Evolutionary conservation across 2,113 vertebrate genomes (phyloP), one percentile per base, ranked within the genome.

Genomic region (Hippocampus abdominalis): DNA sequence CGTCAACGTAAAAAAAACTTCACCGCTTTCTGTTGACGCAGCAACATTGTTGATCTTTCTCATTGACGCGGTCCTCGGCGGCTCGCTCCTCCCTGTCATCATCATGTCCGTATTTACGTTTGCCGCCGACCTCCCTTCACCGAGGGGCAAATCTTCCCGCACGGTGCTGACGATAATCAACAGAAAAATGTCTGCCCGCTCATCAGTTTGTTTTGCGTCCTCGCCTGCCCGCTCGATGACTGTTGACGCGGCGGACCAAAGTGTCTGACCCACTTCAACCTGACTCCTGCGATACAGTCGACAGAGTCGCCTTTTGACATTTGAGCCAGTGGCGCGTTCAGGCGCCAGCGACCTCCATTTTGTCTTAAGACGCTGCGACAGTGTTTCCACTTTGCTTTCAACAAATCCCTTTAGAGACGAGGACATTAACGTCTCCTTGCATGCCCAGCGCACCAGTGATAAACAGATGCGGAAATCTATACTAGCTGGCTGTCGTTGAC

Each of bases 211-310:
- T 48, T 66, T 29, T 63, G 68, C 25, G 56, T 80, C 74, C 42
- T 46, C 25, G 64, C 42, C 56, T 84, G 62, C 77, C 63, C 65
- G 60, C 60, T 49, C 71, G 66, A 85, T 88, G 86, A 91, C 86
- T 75, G 79, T 89, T 88, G 80, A 84, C 59, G 11, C 20, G 21
- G 71, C 64, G 68, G 69, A 72, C 73, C 57, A 69, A 78, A 83
- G 76, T 8, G 21, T 82, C 76, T 84, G 87, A 85, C 85, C 84
- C 66, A 27, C 73, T 82, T 86, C 46, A 79, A 80, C 78, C 76
- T 49, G 65, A 86, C 72, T 84, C 76, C 62, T 73, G 64, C 63
- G 68, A 60, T 78, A 80, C 75, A 32, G 73, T 84, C 81, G 85
- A 87, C 77, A 87, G 71, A 70, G 54, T 57, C 4, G 48, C 75